phyloP scores from a whole-genome alignment of 2,113 vertebrate genomes.

The Melanostigma gelatinosum region DNA sequence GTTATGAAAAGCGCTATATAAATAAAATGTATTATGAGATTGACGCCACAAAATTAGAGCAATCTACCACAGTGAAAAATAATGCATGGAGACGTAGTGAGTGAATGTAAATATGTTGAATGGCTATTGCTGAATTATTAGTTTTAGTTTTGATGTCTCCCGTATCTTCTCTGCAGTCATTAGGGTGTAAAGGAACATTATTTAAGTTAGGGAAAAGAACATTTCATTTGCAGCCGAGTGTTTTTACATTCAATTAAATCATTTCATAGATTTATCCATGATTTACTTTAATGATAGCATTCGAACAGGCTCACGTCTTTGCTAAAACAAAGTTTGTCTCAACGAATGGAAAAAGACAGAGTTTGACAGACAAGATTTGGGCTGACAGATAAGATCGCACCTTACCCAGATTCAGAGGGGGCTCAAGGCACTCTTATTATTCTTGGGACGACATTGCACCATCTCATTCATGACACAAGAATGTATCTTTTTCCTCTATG shows the following conservation, averaged over 20 bases:
- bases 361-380: constrained; percentile 44
- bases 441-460: constrained; percentile 63
- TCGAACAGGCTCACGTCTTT: background rate
- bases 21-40: too few relatives aligned
- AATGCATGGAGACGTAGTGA: background rate
- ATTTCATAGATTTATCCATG: background rate
- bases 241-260: background rate
- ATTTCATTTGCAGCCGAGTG: background rate
- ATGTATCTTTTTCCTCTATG: constrained; percentile 40
- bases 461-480: constrained; percentile 48
- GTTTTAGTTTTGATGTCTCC: background rate
- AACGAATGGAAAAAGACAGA: background rate
- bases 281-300: background rate
- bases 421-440: constrained; percentile 57
- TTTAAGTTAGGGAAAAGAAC: background rate
- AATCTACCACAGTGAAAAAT: background rate
- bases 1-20: too few relatives aligned
- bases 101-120: background rate
- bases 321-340: background rate
- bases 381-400: constrained; percentile 53
- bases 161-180: background rate
- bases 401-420: constrained; percentile 40
- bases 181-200: background rate
- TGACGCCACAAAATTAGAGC: background rate
- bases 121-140: background rate